phyloP scores from a whole-genome alignment of 2,113 vertebrate genomes.

The Pomatostomus ruficeps region DNA sequence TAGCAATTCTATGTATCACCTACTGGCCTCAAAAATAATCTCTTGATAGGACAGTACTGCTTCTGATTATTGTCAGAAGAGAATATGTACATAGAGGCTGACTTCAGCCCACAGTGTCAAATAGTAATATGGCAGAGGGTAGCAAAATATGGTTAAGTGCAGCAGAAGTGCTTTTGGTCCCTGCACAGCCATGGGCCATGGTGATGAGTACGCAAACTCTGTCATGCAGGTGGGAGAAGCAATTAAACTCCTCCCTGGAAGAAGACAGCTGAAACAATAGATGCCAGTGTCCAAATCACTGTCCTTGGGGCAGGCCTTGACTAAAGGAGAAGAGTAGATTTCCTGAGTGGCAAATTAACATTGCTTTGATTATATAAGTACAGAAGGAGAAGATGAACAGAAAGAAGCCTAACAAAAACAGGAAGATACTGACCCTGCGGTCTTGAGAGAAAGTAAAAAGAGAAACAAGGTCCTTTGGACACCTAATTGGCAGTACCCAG shows the following conservation, averaged over 20 bases:
- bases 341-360: not conserved
- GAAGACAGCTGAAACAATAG: conserved; percentile 7
- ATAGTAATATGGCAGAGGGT: not conserved
- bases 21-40: not conserved
- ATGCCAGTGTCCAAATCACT: not conserved
- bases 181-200: not conserved
- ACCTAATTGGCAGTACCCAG: not conserved
- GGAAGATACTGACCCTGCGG: not conserved
- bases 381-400: not conserved
- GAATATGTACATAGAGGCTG: not conserved
- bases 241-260: not conserved
- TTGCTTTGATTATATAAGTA: not conserved
- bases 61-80: not conserved
- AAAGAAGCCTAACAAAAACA: not conserved
- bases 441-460: not conserved
- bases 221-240: not conserved
- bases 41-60: not conserved
- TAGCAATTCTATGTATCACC: not conserved
- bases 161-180: not conserved
- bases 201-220: not conserved
- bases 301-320: not conserved
- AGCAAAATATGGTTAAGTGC: not conserved
- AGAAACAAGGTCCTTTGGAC: not conserved
- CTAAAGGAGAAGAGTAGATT: not conserved
- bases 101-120: not conserved